Conservation (phyloP, 2,888 invertebrate species). For the Branchellion lobata region DNA sequence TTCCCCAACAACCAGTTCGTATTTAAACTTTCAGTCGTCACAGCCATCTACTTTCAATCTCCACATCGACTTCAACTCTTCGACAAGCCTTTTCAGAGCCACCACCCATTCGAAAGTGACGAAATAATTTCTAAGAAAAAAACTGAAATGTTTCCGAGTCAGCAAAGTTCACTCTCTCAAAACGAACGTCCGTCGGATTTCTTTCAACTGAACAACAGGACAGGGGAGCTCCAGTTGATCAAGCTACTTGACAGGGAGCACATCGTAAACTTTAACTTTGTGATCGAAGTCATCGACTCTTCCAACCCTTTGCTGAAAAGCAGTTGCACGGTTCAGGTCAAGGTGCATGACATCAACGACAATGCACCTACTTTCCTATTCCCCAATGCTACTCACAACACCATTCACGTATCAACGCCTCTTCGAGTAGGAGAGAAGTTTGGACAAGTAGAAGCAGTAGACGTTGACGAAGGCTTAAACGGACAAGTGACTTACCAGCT, state of each 20-base stretch:
- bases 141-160: slow-evolving; percentile 33
- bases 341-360: slow-evolving; percentile 51
- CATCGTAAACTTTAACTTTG: slow-evolving; percentile 33
- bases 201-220: neutral
- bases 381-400: slow-evolving; percentile 43
- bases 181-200: slow-evolving; percentile 49
- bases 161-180: slow-evolving; percentile 53
- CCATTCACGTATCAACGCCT: slow-evolving; percentile 20
- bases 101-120: neutral
- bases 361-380: slow-evolving; percentile 52
- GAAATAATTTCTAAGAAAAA: neutral
- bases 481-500: slow-evolving; percentile 46
- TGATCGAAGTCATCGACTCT: slow-evolving; percentile 45
- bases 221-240: neutral
- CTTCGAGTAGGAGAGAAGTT: slow-evolving; percentile 43
- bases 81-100: neutral
- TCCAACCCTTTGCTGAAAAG: slow-evolving; percentile 42
- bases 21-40: slow-evolving; percentile 36
- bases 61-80: neutral
- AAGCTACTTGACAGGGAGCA: slow-evolving; percentile 50
- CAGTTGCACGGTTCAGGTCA: slow-evolving; percentile 46
- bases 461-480: slow-evolving; percentile 46
- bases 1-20: slow-evolving; percentile 47
- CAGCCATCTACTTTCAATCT: neutral
- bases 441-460: slow-evolving; percentile 45